Evolutionary conservation across 2,888 invertebrate genomes (phyloP).

Genomic region (Stramonita haemastoma): DNA sequence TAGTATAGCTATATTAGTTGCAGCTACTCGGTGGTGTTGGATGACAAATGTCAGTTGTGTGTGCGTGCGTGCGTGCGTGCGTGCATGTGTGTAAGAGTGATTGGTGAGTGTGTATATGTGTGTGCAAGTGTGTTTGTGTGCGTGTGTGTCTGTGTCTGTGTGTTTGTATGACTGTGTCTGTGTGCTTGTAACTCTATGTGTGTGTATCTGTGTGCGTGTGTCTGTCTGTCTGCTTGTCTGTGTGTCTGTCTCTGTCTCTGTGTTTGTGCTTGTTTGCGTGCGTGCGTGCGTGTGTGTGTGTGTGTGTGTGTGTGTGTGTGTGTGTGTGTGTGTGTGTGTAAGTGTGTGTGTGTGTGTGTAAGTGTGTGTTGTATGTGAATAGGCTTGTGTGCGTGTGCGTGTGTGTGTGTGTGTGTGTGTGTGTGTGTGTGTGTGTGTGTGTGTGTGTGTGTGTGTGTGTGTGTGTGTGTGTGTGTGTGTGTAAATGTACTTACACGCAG

Average conservation of each 20-base stretch:
- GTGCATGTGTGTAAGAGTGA: too few relatives aligned
- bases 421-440: not conserved
- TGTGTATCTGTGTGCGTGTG: too few relatives aligned
- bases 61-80: too few relatives aligned
- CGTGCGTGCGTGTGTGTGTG: not conserved
- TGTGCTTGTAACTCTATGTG: too few relatives aligned
- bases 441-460: not conserved
- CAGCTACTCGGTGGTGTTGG: too few relatives aligned
- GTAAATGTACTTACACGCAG: not conserved
- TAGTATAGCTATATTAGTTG: too few relatives aligned
- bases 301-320: slow-evolving; percentile 15
- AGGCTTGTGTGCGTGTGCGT: not conserved
- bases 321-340: not conserved
- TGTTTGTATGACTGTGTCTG: too few relatives aligned
- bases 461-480: not conserved
- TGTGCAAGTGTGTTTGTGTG: too few relatives aligned
- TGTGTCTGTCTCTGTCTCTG: not conserved
- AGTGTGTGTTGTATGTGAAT: not conserved
- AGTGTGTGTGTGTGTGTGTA: not conserved
- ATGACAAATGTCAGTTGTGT: too few relatives aligned
- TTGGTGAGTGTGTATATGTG: too few relatives aligned
- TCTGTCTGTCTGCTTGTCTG: too few relatives aligned
- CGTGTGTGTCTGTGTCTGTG: too few relatives aligned
- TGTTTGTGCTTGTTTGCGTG: not conserved
- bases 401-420: slow-evolving; percentile 17